A percentile compares a stretch with the other conserved stretches of the same genome.
Conservation (phyloP, 2,113 vertebrate species). For the Bubo scandiacus region DNA sequence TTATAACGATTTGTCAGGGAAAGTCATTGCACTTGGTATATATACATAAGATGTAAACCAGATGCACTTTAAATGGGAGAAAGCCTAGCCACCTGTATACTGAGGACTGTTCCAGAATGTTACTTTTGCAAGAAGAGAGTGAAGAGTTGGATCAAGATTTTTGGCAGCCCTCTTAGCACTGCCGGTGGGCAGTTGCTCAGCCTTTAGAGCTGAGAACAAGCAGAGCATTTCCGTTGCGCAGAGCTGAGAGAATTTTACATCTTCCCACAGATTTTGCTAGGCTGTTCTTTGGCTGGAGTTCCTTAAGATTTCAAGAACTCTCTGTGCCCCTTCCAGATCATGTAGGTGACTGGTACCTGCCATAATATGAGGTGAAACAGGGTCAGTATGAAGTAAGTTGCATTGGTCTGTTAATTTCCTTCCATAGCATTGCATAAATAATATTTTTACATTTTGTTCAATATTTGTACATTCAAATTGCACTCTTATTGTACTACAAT, state of each 20-base stretch:
- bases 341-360: slow-evolving; percentile 48
- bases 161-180: slow-evolving; percentile 1
- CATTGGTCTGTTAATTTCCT: slow-evolving; percentile 57
- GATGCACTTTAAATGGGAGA: slow-evolving; percentile 75
- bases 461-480: slow-evolving; percentile 75
- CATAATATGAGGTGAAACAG: slow-evolving; percentile 62
- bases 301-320: slow-evolving; percentile 5
- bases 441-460: slow-evolving; percentile 73
- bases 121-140: slow-evolving; percentile 1
- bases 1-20: slow-evolving; percentile 1
- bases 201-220: slow-evolving; percentile 23
- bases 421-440: slow-evolving; percentile 66
- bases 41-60: slow-evolving; percentile 23
- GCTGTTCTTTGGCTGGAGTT: slow-evolving; percentile 32
- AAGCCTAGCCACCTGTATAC: slow-evolving; percentile 12
- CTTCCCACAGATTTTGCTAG: slow-evolving; percentile 18
- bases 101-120: slow-evolving; percentile 18
- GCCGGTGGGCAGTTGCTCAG: slow-evolving; percentile 13
- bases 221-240: slow-evolving; percentile 26
- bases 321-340: slow-evolving; percentile 9
- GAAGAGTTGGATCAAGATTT: slow-evolving; percentile 31
- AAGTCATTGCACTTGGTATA: background rate
- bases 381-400: slow-evolving; percentile 57
- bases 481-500: slow-evolving; percentile 70
- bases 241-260: slow-evolving; percentile 12